Base-by-base conservation (phyloP, 1,140 invertebrate species). In the Drosophila arizonae region DNA sequence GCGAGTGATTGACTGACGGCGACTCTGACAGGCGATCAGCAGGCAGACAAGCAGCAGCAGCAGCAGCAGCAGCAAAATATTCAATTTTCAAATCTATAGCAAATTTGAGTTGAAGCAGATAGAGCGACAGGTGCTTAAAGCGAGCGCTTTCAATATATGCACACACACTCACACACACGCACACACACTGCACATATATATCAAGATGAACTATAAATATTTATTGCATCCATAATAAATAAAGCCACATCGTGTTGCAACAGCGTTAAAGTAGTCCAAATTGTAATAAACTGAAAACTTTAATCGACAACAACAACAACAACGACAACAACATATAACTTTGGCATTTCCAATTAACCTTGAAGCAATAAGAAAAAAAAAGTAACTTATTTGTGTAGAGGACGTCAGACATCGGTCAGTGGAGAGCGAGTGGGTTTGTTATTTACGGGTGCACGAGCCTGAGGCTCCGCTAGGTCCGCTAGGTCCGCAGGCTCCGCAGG, bases 331-430 rank as follows among this genome's bases (percentile, higher is more conserved):
- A 39, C 45, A 67, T 28, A 51, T 81, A 87, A 78, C 74, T 85
- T 88, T 79, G 68, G 72, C 76, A 69, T 77, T 88, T 87, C 76
- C 87, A 86, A 87, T 87, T 86, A 86, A 82, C 81, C 81, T 82
- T 87, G 81, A 82, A 72, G 87, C 81, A 86, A 87, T 87, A 87
- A 87, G 8, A 30, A 30, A 33, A 9, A 33, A 33, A 86, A 76
- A 65, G 45, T 28, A 69, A 65, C 56, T 52, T 60, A 74, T 70
- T 70, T 70, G 28, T 48, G 46, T 63, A 43, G 57, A 46, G 43
- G 55, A 51, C 58, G 15, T 3, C 33, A 52, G 24, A 36, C 63
- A 41, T 2, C n/a, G 58, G 57, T 26, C 48, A n/a, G 52, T 15
- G 26, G 13, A 55, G n/a, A 17, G 24, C 28, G 39, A 4, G 57